Evolutionary conservation across 2,113 vertebrate genomes (phyloP).

Genomic region (Gavia stellata): DNA sequence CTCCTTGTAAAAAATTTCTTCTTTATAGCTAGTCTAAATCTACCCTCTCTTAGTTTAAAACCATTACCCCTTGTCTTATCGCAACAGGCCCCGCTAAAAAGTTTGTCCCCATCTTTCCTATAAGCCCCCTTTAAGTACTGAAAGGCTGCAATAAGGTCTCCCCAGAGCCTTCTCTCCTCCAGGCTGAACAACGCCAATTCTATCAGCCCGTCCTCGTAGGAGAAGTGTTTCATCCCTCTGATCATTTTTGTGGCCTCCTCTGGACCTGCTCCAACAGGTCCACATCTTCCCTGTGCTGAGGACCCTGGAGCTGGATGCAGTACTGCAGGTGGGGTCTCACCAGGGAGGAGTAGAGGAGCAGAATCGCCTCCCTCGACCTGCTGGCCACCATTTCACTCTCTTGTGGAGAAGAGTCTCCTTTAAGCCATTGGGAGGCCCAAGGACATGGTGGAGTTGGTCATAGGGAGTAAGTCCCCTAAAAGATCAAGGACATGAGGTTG

Average conservation of each 20-base stretch:
- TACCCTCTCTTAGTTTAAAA: not conserved
- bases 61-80: not conserved
- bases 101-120: not conserved
- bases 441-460: not conserved
- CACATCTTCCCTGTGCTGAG: not conserved
- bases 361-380: not conserved
- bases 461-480: not conserved
- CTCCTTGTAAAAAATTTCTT: not conserved
- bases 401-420: not conserved
- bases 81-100: not conserved
- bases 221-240: not conserved
- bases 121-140: not conserved
- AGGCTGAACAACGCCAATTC: not conserved
- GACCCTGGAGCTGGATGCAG: not conserved
- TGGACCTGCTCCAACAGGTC: not conserved
- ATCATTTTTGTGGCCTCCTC: not conserved
- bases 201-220: not conserved
- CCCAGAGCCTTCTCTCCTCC: not conserved
- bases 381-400: not conserved
- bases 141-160: not conserved
- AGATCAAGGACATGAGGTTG: not conserved
- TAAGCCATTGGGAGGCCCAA: not conserved
- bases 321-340: not conserved
- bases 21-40: not conserved
- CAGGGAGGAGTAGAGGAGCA: not conserved